These are phyloP conservation scores for Ptychadena robeensis DNA, from an alignment of 2,797 vertebrate species.

Conservation along the genomic window DNA sequence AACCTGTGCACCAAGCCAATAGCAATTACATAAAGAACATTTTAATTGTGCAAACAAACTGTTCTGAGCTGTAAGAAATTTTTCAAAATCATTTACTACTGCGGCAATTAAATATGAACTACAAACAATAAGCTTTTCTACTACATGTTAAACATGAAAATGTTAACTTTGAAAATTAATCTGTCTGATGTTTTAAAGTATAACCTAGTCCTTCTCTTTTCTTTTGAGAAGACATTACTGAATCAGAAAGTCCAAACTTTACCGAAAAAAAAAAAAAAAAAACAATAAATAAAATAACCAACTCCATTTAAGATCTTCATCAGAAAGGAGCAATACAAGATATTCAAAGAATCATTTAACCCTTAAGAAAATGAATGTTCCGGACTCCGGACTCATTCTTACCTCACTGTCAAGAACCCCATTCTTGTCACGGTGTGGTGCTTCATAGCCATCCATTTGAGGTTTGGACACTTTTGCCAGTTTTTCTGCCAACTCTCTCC, in stretches of 20 bases:
- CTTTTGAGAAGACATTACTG: too few relatives aligned
- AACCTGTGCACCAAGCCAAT: neutral
- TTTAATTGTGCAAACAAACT: neutral
- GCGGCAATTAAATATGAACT: neutral
- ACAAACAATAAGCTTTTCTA: neutral
- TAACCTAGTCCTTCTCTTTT: too few relatives aligned
- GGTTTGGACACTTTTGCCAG: slow-evolving; percentile 88
- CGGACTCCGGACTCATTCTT: too few relatives aligned
- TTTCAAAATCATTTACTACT: neutral
- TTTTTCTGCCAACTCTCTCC: slow-evolving; percentile 94
- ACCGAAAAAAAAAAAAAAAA: too few relatives aligned
- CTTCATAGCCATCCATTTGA: slow-evolving; percentile 97
- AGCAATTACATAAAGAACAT: neutral
- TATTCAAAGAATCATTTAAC: too few relatives aligned
- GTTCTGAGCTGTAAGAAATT: neutral
- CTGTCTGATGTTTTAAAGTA: too few relatives aligned
- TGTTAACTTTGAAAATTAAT: neutral
- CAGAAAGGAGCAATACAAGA: too few relatives aligned
- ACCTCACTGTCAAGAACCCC: slow-evolving; percentile 91
- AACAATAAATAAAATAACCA: too few relatives aligned
- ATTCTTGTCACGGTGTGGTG: slow-evolving; percentile 87
- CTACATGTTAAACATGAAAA: neutral
- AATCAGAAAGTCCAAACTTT: too few relatives aligned
- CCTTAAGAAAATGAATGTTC: too few relatives aligned
- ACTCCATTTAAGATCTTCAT: too few relatives aligned